Conservation (phyloP, 2,797 vertebrate species). For the Chelon labrosus region DNA sequence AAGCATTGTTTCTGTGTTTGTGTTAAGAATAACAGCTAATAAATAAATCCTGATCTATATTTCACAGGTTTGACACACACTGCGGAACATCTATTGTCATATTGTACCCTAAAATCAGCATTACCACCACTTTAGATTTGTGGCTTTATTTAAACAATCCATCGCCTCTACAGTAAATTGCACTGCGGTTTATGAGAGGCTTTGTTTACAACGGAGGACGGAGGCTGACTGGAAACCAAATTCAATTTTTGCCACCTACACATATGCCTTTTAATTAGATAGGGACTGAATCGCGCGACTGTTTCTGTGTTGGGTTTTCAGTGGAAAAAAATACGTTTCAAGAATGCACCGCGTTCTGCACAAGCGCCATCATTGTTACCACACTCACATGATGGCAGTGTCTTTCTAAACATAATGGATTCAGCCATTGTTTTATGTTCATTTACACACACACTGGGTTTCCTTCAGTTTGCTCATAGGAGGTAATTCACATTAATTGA, state of each 20-base stretch:
- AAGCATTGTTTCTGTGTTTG: not conserved
- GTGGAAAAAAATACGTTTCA: constrained; percentile 7
- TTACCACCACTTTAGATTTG: constrained; percentile 6
- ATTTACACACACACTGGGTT: constrained; percentile 6
- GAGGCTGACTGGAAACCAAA: constrained; percentile 35
- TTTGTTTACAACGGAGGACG: constrained; percentile 30
- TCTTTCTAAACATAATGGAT: not conserved
- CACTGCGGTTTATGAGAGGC: constrained; percentile 10
- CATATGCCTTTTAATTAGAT: constrained; percentile 43
- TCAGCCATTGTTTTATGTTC: not conserved
- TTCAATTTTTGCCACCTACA: constrained; percentile 33
- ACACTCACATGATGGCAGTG: not conserved
- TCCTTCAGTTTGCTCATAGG: not conserved
- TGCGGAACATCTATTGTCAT: constrained; percentile 17
- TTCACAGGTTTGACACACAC: not conserved
- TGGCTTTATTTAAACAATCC: constrained; percentile 12
- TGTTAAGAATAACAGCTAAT: not conserved
- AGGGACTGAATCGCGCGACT: not conserved
- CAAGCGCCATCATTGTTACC: not conserved
- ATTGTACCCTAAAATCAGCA: constrained; percentile 18
- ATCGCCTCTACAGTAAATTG: not conserved
- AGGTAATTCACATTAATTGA: not conserved
- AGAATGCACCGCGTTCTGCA: not conserved
- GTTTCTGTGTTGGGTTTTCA: constrained; percentile 22
- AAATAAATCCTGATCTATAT: constrained; percentile 9